Base-by-base conservation (phyloP, 2,888 invertebrate species). In the Hermaeophaga mercurialis region DNA sequence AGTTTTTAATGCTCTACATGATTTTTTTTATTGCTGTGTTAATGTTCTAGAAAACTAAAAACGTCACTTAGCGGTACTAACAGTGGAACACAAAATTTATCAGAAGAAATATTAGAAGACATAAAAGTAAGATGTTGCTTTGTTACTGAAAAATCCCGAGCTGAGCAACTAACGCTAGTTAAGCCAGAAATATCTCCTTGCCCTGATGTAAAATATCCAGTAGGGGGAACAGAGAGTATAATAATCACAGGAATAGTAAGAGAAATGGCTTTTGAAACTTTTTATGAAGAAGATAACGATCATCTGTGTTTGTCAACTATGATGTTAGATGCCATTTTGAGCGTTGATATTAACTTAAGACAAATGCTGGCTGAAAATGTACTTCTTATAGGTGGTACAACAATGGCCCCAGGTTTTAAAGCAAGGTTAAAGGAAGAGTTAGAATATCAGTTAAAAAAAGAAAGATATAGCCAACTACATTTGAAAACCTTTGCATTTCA, bases 91-190 rank as follows among this genome's bases (percentile, higher is more conserved):
- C 67, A 70, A 11, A 70, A 79, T 17, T 77, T 88, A 14, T 72
- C 81, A 0, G 84, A 85, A 4, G 71, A 78, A 11, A 77, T 85
- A 19, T 74, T 92, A 12, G 92, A 92, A 77, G 91, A 93, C 72
- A 88, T 92, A 44, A 87, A 86, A 80, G 90, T 92, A 12, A 84
- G 93, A 63, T 88, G 91, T 14, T 96, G 96, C 75, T 94, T 96
- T 80, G 92, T 95, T 11, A 91, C 91, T 1, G 87, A 83, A 24
- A 81, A 85, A 26, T 83, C 85, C 47, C 83, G 94, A 64, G 87
- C 90, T 1, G 78, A 80, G 60, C 80, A 81, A 68, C 78, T 84
- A 67, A 72, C 73, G 41, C 73, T 79, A 1, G 73, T 75, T 7
- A 71, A 80, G 57, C 76, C 82, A 22, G 80, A 71, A 22, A 66